Evolutionary conservation across 2,888 invertebrate genomes (phyloP).

Genomic region (Dione vanillae): DNA sequence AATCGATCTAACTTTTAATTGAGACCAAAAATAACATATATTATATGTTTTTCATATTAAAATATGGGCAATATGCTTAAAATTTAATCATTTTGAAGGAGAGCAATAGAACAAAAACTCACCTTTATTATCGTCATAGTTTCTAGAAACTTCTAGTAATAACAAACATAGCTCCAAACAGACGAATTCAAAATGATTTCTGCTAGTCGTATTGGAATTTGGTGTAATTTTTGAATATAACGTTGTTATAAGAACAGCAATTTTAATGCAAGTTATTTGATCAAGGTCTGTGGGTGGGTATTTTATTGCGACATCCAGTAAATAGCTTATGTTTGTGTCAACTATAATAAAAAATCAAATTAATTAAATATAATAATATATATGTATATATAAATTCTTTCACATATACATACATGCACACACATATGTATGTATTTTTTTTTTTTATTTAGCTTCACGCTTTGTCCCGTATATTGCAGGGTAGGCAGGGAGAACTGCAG

Average conservation of each 20-base stretch:
- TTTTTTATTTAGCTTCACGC: too few relatives aligned
- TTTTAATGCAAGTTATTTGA: slow-evolving; percentile 60
- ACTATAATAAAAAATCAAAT: too few relatives aligned
- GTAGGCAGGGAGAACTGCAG: too few relatives aligned
- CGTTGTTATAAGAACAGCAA: slow-evolving; percentile 66
- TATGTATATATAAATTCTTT: too few relatives aligned
- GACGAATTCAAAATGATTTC: slow-evolving; percentile 64
- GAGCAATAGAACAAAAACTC: slow-evolving; percentile 29
- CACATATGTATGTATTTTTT: too few relatives aligned
- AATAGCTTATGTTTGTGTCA: slow-evolving; percentile 68
- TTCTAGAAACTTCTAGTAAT: slow-evolving; percentile 62
- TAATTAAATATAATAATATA: too few relatives aligned
- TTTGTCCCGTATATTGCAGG: neutral
- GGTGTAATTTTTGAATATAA: slow-evolving; percentile 63
- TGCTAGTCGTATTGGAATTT: slow-evolving; percentile 49
- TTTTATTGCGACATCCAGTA: slow-evolving; percentile 68
- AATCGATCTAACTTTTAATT: too few relatives aligned
- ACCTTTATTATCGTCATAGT: slow-evolving; percentile 72
- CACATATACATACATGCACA: too few relatives aligned
- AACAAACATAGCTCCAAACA: slow-evolving; percentile 69
- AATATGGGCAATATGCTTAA: too few relatives aligned
- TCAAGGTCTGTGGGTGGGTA: slow-evolving; percentile 63
- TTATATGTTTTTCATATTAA: too few relatives aligned
- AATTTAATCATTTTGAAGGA: neutral
- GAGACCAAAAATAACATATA: too few relatives aligned